A percentile compares a stretch with the other conserved stretches of the same genome.
These are phyloP conservation scores for Protosalanx chinensis DNA, from an alignment of 2,797 vertebrate species.

Conservation along the genomic window DNA sequence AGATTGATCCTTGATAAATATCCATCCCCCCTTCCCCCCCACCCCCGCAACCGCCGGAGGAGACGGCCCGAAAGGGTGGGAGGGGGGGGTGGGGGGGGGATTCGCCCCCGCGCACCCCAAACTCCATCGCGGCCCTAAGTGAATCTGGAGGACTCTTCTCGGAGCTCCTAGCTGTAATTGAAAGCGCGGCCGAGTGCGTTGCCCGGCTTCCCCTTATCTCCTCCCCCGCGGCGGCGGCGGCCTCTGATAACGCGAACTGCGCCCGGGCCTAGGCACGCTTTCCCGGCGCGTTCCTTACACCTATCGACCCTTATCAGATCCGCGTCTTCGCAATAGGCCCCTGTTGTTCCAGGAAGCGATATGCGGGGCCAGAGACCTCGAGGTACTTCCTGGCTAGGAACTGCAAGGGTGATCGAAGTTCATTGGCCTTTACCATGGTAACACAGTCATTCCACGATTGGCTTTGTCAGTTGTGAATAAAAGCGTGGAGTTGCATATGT, in stretches of 20 bases:
- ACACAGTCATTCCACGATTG: no score
- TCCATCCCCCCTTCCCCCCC: not conserved
- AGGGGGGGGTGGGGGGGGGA: no score
- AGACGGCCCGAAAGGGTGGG: not conserved
- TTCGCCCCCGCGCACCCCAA: no score
- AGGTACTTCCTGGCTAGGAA: no score
- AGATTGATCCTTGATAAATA: constrained; percentile 34
- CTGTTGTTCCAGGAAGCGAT: not conserved
- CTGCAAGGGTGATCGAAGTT: no score
- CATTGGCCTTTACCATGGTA: no score
- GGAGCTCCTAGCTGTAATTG: not conserved
- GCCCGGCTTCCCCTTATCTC: not conserved
- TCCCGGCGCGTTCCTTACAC: not conserved
- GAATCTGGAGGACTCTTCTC: not conserved
- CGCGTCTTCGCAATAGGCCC: not conserved
- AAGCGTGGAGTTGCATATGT: no score
- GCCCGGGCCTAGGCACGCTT: not conserved
- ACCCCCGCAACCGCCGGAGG: not conserved
- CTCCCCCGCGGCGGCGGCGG: not conserved
- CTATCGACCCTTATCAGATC: not conserved
- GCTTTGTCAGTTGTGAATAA: no score
- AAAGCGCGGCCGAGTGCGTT: not conserved
- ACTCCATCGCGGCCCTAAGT: no score
- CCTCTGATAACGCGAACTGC: not conserved
- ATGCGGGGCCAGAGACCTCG: not conserved